Evolutionary conservation across 2,888 invertebrate genomes (phyloP).

Genomic region (Heterodera filipjevi): DNA sequence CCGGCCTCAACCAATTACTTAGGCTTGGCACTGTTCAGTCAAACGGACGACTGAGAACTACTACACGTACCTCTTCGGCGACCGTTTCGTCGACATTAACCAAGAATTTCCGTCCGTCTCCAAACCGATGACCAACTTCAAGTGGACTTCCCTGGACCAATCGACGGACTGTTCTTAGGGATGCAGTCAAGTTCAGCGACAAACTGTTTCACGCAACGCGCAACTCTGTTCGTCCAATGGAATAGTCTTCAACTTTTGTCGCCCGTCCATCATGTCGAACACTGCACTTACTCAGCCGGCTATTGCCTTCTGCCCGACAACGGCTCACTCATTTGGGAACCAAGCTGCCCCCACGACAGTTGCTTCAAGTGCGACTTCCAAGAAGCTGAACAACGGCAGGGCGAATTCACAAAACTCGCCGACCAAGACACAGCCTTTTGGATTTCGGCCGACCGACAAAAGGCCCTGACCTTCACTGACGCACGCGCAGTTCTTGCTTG

Average conservation of each 20-base stretch:
- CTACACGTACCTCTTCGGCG: conserved; percentile 5
- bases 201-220: background rate
- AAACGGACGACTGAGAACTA: background rate
- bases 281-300: background rate
- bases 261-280: background rate
- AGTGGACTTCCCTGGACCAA: conserved; percentile 1
- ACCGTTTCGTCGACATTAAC: background rate
- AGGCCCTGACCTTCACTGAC: background rate
- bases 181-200: background rate
- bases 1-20: background rate
- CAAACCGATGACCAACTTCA: background rate
- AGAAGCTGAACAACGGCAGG: background rate
- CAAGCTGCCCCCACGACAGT: background rate
- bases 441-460: background rate
- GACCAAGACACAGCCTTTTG: background rate
- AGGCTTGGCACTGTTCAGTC: background rate
- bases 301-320: background rate
- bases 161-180: background rate
- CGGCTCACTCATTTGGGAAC: background rate
- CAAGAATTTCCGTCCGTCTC: background rate
- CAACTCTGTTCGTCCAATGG: background rate
- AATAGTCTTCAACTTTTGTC: background rate
- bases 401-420: background rate
- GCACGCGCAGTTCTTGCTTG: background rate
- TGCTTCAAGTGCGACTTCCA: background rate